Percentiles rank a stretch among this genome's conserved stretches.
Evolutionary conservation across 2,797 vertebrate genomes (phyloP).

Genomic region (Lacerta agilis): DNA sequence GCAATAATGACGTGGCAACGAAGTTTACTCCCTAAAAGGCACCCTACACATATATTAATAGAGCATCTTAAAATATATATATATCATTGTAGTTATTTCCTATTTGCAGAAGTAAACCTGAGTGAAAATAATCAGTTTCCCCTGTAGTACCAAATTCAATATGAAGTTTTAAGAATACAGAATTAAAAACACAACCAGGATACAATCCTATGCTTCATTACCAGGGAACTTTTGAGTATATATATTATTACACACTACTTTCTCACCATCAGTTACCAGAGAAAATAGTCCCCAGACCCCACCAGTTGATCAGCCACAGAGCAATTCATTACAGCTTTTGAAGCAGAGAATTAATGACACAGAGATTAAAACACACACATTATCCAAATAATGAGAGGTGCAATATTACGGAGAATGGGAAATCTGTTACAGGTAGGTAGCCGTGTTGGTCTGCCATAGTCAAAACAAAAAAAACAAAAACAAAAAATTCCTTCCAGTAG

Average conservation of each 20-base stretch:
- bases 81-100: neutral
- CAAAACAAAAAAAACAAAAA: no score
- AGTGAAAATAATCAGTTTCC: neutral
- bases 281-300: neutral
- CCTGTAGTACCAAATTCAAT: neutral
- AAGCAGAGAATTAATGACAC: neutral
- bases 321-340: no score
- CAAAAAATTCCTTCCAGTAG: no score
- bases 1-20: neutral
- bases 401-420: neutral
- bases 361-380: neutral
- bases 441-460: no score
- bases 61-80: neutral
- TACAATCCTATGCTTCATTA: neutral
- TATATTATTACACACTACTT: neutral
- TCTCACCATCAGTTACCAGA: neutral
- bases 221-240: neutral
- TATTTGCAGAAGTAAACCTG: neutral
- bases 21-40: neutral
- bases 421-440: neutral
- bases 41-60: neutral
- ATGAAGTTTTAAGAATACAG: neutral
- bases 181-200: neutral
- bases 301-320: neutral
- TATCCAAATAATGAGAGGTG: neutral